These are phyloP conservation scores for Phaonia tiefii DNA, from an alignment of 2,888 invertebrate species.

Conservation along the genomic window DNA sequence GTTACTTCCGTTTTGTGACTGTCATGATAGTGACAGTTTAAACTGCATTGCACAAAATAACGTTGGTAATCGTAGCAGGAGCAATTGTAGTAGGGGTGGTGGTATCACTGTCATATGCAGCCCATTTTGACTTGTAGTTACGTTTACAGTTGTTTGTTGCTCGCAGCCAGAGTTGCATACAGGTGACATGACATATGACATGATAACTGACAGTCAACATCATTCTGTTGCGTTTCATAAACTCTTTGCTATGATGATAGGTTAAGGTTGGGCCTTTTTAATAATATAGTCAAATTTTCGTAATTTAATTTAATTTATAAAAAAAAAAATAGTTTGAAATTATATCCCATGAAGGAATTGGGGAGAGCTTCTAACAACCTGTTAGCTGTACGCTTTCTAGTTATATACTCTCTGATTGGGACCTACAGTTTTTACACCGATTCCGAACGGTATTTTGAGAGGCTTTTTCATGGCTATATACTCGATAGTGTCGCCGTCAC, in stretches of 20 bases:
- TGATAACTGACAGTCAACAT: conserved; percentile 48
- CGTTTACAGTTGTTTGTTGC: neutral
- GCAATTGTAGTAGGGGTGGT: conserved; percentile 2
- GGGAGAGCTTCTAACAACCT: too few relatives aligned
- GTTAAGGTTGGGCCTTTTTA: neutral
- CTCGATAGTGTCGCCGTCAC: too few relatives aligned
- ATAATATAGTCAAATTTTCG: too few relatives aligned
- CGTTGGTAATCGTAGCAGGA: conserved; percentile 10
- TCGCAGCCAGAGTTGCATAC: conserved; percentile 27
- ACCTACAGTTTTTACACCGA: too few relatives aligned
- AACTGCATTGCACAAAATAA: conserved; percentile 1
- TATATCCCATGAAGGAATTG: too few relatives aligned
- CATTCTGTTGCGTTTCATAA: conserved; percentile 8
- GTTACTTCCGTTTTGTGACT: conserved; percentile 14
- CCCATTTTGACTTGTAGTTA: neutral
- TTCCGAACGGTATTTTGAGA: too few relatives aligned
- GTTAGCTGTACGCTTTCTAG: too few relatives aligned
- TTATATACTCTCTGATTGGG: too few relatives aligned
- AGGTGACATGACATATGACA: conserved; percentile 60
- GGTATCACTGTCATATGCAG: neutral
- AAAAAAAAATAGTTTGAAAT: too few relatives aligned
- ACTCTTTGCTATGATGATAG: neutral
- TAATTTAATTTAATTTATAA: too few relatives aligned
- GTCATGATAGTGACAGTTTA: conserved; percentile 23
- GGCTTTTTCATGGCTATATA: too few relatives aligned